Conservation (phyloP, 2,888 invertebrate genomes). For the Stenodera caucasica region DNA sequence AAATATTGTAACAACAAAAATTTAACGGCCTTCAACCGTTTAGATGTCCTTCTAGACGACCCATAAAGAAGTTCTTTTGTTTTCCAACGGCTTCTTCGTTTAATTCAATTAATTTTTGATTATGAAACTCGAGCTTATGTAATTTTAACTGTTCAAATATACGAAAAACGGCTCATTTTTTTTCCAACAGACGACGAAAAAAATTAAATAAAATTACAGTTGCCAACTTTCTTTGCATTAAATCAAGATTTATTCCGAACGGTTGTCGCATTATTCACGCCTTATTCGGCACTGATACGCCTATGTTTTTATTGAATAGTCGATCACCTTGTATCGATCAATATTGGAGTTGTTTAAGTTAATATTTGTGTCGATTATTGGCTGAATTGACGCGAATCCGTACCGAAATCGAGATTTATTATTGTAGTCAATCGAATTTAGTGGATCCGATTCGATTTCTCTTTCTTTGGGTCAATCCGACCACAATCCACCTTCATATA, state of each 20-base stretch:
- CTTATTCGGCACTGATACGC: background rate
- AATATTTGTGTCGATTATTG: too few relatives aligned
- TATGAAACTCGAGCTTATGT: background rate
- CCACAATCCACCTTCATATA: background rate
- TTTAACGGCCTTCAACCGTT: background rate
- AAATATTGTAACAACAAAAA: background rate
- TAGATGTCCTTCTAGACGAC: background rate
- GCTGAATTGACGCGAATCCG: background rate
- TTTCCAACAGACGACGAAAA: too few relatives aligned
- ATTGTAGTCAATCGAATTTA: too few relatives aligned
- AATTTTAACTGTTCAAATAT: background rate
- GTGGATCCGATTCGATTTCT: background rate
- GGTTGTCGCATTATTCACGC: background rate
- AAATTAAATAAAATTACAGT: too few relatives aligned
- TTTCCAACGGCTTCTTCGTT: background rate
- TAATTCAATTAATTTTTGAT: slow-evolving; percentile 3
- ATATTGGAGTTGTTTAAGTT: background rate
- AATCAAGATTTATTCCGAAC: background rate
- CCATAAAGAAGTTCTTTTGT: background rate
- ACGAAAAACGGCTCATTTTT: background rate
- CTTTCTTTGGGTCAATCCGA: background rate
- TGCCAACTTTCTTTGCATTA: too few relatives aligned
- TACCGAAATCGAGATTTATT: background rate
- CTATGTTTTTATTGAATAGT: background rate
- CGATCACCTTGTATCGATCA: background rate